Evolutionary conservation across 2,888 invertebrate genomes (phyloP), one percentile per base, ranked within the genome.

Genomic region (Apocheima hispidaria): DNA sequence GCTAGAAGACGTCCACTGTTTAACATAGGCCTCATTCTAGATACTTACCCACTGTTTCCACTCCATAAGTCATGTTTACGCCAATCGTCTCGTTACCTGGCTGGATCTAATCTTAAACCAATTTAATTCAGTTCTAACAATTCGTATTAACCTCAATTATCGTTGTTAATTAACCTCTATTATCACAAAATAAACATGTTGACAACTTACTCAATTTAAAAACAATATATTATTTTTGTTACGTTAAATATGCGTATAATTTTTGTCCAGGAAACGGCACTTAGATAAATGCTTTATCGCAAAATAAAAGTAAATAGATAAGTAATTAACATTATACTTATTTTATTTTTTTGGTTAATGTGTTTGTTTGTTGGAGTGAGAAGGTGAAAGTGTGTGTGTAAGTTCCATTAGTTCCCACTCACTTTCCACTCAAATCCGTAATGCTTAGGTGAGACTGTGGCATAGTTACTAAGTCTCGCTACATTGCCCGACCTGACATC

Each of bases 51-150:
- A n/a, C n/a, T n/a, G n/a, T n/a, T n/a, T n/a, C n/a, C n/a, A n/a
- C n/a, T n/a, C n/a, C n/a, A n/a, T n/a, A n/a, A n/a, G n/a, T n/a
- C n/a, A n/a, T n/a, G n/a, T n/a, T n/a, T n/a, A n/a, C n/a, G n/a
- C n/a, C n/a, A n/a, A n/a, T n/a, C n/a, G n/a, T n/a, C 23, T 2
- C 4, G 5, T 23, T 80, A 75, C 56, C 40, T 40, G 20, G 1
- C 40, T 12, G 4, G 2, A 20, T 40, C 40, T 20, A 40, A 40
- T 20, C 40, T 20, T 2, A 12, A 20, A 9, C 18, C 40, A 40
- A 40, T 40, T 40, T 40, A 20, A n/a, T n/a, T n/a, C n/a, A n/a
- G n/a, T n/a, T n/a, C n/a, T n/a, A n/a, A n/a, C n/a, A n/a, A n/a
- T n/a, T n/a, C 40, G 58, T 40, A 40, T 12, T 38, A 40, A 20